These are phyloP conservation scores for Phoeniculus purpureus DNA, from an alignment of 2,797 vertebrate genomes.

Conservation along the genomic window DNA sequence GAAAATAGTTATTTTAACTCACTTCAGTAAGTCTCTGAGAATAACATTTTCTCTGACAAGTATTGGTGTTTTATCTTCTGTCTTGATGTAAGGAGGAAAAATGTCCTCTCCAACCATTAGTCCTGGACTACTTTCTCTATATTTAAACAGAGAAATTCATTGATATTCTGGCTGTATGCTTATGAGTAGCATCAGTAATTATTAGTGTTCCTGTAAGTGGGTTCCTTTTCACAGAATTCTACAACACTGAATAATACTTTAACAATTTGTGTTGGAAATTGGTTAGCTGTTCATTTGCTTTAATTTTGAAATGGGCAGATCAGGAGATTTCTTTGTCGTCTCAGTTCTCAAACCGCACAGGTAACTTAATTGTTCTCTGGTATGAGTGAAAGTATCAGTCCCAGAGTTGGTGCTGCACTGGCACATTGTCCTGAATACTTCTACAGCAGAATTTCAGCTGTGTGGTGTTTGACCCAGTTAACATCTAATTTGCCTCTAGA, in stretches of 20 bases:
- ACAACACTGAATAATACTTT: not conserved
- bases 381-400: constrained; percentile 45
- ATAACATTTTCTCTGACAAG: not conserved
- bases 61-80: not conserved
- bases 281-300: not conserved
- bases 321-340: not conserved
- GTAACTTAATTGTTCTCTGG: not conserved
- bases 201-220: not conserved
- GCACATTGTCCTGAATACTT: not conserved
- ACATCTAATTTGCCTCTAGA: constrained; percentile 33
- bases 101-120: not conserved
- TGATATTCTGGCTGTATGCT: not conserved
- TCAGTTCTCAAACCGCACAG: not conserved
- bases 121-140: not conserved
- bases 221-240: not conserved
- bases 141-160: not conserved
- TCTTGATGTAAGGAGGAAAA: not conserved
- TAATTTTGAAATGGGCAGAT: not conserved
- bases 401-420: not conserved
- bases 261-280: not conserved
- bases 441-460: not conserved
- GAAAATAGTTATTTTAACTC: not conserved
- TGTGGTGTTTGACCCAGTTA: constrained; percentile 19
- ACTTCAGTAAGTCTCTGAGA: not conserved
- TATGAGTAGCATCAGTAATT: not conserved